These are phyloP conservation scores for Germaria angustata DNA, from an alignment of 2,888 invertebrate genomes.

Conservation along the genomic window DNA sequence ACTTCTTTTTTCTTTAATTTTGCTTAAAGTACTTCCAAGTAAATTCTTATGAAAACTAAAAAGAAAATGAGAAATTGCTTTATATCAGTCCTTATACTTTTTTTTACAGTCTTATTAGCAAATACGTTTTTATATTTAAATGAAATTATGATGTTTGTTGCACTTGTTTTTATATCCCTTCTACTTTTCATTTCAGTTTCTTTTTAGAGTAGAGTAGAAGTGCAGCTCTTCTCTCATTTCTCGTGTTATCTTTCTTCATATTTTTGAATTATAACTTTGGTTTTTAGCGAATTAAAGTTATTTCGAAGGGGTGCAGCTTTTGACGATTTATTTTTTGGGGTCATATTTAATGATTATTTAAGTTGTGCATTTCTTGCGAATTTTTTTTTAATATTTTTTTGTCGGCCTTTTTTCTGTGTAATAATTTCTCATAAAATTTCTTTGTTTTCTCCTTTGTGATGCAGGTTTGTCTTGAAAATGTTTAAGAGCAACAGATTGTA, in stretches of 20 bases:
- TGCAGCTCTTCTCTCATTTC: conserved; percentile 7
- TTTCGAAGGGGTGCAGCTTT: conserved; percentile 47
- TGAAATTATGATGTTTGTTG: conserved; percentile 18
- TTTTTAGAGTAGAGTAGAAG: neutral
- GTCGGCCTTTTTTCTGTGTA: neutral
- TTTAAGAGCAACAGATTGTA: conserved; percentile 1
- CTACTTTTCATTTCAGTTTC: conserved; percentile 43
- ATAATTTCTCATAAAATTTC: conserved; percentile 25
- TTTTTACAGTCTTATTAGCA: neutral
- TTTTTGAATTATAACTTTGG: neutral
- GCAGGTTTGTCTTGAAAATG: neutral
- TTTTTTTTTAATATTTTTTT: neutral
- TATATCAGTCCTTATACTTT: neutral
- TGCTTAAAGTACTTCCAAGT: no score
- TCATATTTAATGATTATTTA: conserved; percentile 59
- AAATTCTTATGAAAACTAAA: no score
- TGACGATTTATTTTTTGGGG: conserved; percentile 44
- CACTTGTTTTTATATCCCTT: conserved; percentile 54
- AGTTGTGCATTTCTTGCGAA: neutral
- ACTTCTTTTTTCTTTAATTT: no score
- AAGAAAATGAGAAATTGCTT: neutral
- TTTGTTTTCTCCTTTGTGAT: conserved; percentile 1
- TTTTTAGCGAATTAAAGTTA: conserved; percentile 12
- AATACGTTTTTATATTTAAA: neutral
- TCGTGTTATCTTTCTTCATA: neutral